Conservation (phyloP, 92 coral and sea anemone genomes). For the Pocillopora grandis region DNA sequence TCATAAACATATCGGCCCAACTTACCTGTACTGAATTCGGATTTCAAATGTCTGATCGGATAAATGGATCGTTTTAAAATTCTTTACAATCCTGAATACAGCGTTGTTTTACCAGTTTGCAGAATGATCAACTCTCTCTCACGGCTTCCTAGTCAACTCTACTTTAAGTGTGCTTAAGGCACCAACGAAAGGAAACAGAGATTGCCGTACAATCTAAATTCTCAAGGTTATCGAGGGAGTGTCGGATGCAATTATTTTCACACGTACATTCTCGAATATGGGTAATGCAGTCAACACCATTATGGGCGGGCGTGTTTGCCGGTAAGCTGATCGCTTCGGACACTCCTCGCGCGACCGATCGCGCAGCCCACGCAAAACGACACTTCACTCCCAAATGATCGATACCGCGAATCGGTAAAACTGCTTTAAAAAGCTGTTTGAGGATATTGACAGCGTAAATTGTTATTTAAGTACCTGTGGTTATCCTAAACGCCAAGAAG, state of each 20-base stretch:
- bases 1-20: not conserved
- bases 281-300: not conserved
- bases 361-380: conserved; percentile 16
- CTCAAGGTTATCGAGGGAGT: not conserved
- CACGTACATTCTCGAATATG: conserved; percentile 2
- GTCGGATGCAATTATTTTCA: conserved; percentile 14
- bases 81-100: no score
- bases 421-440: not conserved
- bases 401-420: not conserved
- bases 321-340: conserved; percentile 18
- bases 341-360: conserved; percentile 25
- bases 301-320: not conserved
- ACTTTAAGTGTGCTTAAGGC: not conserved
- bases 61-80: not conserved
- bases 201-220: not conserved
- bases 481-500: no score
- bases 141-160: not conserved
- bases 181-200: not conserved
- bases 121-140: not conserved
- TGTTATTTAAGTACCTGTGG: not conserved
- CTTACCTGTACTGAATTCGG: conserved; percentile 14
- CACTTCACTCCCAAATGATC: not conserved
- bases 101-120: no score
- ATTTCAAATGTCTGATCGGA: conserved; percentile 1
- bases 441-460: not conserved